A percentile compares a stretch with the other conserved stretches of the same genome.
Conservation (phyloP, 2,797 vertebrate species). For the Limnodromus scolopaceus region DNA sequence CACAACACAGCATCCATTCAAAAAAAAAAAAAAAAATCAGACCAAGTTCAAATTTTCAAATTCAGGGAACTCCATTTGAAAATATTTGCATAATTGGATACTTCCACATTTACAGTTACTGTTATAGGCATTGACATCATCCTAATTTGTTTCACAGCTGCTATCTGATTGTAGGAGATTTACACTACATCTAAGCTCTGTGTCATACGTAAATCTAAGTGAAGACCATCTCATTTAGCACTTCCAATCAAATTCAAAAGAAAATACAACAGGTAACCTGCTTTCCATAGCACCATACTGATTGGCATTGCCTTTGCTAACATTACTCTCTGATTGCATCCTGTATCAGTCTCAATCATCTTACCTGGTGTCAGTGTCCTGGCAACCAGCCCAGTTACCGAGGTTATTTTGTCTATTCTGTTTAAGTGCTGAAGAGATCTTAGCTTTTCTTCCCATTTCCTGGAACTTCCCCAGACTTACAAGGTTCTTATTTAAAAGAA, state of each 20-base stretch:
- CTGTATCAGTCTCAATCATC: conserved; percentile 2
- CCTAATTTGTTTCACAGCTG: background rate
- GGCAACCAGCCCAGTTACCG: conserved; percentile 42
- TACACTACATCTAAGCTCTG: background rate
- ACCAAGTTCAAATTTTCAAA: background rate
- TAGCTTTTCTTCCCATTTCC: background rate
- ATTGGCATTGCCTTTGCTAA: conserved; percentile 27
- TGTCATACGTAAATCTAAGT: background rate
- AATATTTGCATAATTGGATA: background rate
- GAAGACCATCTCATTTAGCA: background rate
- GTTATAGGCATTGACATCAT: background rate
- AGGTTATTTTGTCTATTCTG: conserved; percentile 37
- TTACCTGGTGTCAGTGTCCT: conserved; percentile 30
- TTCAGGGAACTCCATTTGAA: background rate
- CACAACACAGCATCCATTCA: background rate
- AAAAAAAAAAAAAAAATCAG: background rate
- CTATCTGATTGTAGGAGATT: background rate
- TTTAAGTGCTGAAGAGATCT: background rate
- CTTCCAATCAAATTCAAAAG: background rate
- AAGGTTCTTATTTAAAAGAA: background rate
- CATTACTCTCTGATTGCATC: conserved; percentile 26
- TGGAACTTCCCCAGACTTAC: background rate
- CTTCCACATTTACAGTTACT: background rate
- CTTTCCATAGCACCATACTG: conserved; percentile 18
- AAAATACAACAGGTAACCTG: background rate